Conservation (phyloP, 2,113 vertebrate species). For the Amia ocellicauda region DNA sequence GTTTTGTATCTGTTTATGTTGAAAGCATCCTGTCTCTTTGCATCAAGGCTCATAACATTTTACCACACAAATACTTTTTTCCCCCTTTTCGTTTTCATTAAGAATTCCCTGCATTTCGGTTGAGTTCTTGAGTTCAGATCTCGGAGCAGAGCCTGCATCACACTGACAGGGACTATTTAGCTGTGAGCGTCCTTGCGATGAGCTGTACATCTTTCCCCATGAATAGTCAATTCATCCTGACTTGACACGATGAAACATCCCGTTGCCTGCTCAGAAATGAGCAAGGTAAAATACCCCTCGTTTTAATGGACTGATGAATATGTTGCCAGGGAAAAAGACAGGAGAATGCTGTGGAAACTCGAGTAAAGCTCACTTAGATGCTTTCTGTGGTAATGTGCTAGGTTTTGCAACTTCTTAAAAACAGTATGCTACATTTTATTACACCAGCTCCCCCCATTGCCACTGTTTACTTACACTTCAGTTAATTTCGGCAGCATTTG, state of each 20-base stretch:
- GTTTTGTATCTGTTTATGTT: conserved; percentile 46
- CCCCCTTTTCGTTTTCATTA: conserved; percentile 14
- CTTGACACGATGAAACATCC: neutral
- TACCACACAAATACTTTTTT: conserved; percentile 11
- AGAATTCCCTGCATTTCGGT: neutral
- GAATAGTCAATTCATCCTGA: neutral
- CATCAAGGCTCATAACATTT: conserved; percentile 33
- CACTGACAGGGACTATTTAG: neutral
- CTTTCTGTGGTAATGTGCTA: no score
- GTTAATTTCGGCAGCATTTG: no score
- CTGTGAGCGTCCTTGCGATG: neutral
- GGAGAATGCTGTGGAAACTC: no score
- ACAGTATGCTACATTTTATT: no score
- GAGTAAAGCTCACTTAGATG: no score
- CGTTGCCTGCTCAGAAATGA: neutral
- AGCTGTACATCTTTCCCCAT: neutral
- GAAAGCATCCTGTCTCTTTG: conserved; percentile 54
- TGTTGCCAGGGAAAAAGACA: no score
- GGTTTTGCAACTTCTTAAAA: no score
- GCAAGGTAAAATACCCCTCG: neutral
- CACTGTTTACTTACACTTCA: no score
- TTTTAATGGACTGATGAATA: neutral
- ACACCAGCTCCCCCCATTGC: no score
- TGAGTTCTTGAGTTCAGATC: neutral
- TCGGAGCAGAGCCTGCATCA: neutral